A percentile compares a stretch with the other conserved stretches of the same genome.
These are phyloP conservation scores for Tinea semifulvella DNA, from an alignment of 2,888 invertebrate species.

Conservation along the genomic window DNA sequence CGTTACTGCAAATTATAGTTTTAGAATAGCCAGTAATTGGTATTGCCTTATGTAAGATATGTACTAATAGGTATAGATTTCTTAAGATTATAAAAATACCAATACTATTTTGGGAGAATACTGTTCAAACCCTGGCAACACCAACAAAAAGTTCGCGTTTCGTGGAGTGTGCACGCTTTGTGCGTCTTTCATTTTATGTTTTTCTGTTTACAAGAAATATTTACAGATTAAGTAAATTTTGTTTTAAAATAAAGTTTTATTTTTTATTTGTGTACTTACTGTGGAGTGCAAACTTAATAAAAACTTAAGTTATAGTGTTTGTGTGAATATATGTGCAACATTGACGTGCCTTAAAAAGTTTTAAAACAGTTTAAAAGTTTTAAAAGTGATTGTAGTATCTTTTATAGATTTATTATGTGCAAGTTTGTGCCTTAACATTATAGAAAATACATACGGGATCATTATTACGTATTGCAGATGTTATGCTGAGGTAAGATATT, in stretches of 20 bases:
- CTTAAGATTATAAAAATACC: too few species aligned
- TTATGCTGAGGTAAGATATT: conserved; percentile 5
- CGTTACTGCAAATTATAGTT: too few species aligned
- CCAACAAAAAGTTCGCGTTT: conserved; percentile 1
- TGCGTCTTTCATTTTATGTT: not conserved
- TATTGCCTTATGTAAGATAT: too few species aligned
- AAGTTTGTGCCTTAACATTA: not conserved
- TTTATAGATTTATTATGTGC: not conserved
- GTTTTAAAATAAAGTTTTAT: not conserved
- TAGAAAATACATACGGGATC: not conserved
- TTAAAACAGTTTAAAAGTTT: not conserved
- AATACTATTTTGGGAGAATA: not conserved
- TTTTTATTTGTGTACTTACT: not conserved
- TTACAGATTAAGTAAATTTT: not conserved
- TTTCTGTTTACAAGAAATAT: too few species aligned
- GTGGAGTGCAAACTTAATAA: not conserved
- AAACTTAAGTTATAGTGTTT: not conserved
- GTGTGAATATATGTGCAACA: not conserved
- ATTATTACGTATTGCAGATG: not conserved
- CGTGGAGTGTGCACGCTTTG: conserved; percentile 2
- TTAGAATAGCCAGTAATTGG: too few species aligned
- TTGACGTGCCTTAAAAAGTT: conserved; percentile 8
- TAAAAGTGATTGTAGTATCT: not conserved
- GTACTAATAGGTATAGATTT: too few species aligned
- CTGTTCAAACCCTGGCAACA: not conserved